Conservation (phyloP, 2,797 vertebrate genomes). For the Champsocephalus esox region DNA sequence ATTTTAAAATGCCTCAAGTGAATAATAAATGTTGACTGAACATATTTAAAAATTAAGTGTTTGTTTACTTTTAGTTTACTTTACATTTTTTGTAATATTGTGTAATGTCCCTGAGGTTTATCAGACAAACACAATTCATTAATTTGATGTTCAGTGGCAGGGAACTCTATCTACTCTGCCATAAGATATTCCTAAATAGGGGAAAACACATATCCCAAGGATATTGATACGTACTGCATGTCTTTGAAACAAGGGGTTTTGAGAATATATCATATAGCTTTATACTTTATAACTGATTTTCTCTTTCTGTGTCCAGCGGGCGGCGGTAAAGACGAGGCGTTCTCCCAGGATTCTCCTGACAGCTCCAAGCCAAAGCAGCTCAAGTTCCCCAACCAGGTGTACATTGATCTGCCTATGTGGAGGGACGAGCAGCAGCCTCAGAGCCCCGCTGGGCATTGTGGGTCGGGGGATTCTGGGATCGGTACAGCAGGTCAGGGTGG, state of each 20-base stretch:
- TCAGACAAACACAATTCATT: background rate
- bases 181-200: too few species aligned
- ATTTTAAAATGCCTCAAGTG: background rate
- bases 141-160: background rate
- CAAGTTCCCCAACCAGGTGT: constrained; percentile 92
- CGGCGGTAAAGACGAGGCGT: constrained; percentile 83
- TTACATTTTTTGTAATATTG: background rate
- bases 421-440: constrained; percentile 89
- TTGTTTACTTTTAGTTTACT: background rate
- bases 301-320: constrained; percentile 64
- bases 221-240: too few species aligned
- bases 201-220: too few species aligned
- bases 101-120: background rate
- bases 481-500: constrained; percentile 47
- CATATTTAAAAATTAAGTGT: background rate
- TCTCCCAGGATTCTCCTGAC: constrained; percentile 84
- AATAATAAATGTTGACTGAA: background rate
- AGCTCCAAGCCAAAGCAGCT: constrained; percentile 93
- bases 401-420: constrained; percentile 94
- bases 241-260: background rate
- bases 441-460: constrained; percentile 57
- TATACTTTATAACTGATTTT: background rate
- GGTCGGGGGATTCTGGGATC: constrained; percentile 57
- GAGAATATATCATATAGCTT: background rate
- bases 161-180: background rate